Evolutionary conservation across 2,888 invertebrate genomes (phyloP).

Genomic region (Hydriomena furcata): DNA sequence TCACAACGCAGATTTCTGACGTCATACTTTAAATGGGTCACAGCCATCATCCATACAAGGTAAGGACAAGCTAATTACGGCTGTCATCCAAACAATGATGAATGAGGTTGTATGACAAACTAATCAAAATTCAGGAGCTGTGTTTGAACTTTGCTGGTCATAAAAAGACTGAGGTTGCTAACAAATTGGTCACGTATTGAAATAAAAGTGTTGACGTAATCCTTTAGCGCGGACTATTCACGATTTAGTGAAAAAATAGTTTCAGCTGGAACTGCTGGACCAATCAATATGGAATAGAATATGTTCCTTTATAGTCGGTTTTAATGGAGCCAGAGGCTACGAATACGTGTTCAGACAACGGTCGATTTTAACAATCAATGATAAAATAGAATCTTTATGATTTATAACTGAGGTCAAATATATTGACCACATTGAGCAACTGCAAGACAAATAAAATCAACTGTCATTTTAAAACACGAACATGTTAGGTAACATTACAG

Average conservation of each 20-base stretch:
- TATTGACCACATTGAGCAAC: too few relatives aligned
- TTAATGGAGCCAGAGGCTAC: too few relatives aligned
- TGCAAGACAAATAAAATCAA: too few relatives aligned
- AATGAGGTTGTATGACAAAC: slow-evolving; percentile 56
- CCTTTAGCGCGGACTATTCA: slow-evolving; percentile 15
- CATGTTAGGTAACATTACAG: too few relatives aligned
- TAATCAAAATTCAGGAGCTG: slow-evolving; percentile 72
- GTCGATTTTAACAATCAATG: too few relatives aligned
- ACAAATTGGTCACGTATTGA: slow-evolving; percentile 38
- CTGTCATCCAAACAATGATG: slow-evolving; percentile 70
- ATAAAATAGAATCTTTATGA: too few relatives aligned
- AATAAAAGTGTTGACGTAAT: slow-evolving; percentile 38
- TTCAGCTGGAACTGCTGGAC: slow-evolving; percentile 1
- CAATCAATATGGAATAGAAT: slow-evolving; percentile 13
- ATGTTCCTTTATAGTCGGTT: background rate
- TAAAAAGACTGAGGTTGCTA: slow-evolving; percentile 31
- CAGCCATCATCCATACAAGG: slow-evolving; percentile 48
- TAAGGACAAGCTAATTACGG: slow-evolving; percentile 70
- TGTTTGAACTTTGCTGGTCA: slow-evolving; percentile 71
- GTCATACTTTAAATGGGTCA: slow-evolving; percentile 57
- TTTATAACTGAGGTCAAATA: too few relatives aligned
- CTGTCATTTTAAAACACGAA: too few relatives aligned
- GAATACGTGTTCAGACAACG: too few relatives aligned
- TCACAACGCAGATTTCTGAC: slow-evolving; percentile 42
- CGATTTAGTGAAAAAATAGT: slow-evolving; percentile 8